Evolutionary conservation across 2,113 vertebrate genomes (phyloP), one percentile per base, ranked within the genome.

Genomic region (Reinhardtius hippoglossoides): DNA sequence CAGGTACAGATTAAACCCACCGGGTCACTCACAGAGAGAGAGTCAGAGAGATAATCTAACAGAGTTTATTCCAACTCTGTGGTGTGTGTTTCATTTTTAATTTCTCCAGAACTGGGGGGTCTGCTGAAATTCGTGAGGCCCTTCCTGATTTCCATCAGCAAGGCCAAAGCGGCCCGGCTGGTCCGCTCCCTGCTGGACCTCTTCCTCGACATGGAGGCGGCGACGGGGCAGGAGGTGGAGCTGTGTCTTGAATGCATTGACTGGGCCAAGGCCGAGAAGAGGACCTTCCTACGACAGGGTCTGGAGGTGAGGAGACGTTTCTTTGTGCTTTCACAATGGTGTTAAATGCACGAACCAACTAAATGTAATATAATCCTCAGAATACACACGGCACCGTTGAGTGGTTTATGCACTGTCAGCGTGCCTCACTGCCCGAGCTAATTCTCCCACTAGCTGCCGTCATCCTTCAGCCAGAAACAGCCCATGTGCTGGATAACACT

Each of bases 181-280:
- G 98, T 99, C 40, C 96, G 98, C 5, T 99, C 96, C 8, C 94
- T 99, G 85, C 95, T 99, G 31, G 98, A 99, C 91, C 94, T 99
- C 2, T 98, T 99, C 82, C 95, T 99, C 31, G 98, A 99, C 85
- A 99, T 99, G 98, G 98, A 99, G 92, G 98, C 98, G 67, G 98
- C 98, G 0, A 99, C 98, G 0, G 98, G 98, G 23, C 98, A 99
- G 91, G 98, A 99, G 95, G 98, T 99, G 60, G 97, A 98, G 76
- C 94, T 99, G 84, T 99, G 98, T 92, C 95, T 99, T 86, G 98
- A 99, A 82, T 99, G 98, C 90, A 99, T 99, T 12, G 97, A 99
- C 71, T 99, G 98, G 98, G 98, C 98, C 91, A 99, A 99, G 94
- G 92, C 95, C 24, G 98, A 99, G 94, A 99, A 99, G 91, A 97